Evolutionary conservation across 2,888 invertebrate species (phyloP), one percentile per base, ranked within the genome.

Genomic region (Furcula furcula): DNA sequence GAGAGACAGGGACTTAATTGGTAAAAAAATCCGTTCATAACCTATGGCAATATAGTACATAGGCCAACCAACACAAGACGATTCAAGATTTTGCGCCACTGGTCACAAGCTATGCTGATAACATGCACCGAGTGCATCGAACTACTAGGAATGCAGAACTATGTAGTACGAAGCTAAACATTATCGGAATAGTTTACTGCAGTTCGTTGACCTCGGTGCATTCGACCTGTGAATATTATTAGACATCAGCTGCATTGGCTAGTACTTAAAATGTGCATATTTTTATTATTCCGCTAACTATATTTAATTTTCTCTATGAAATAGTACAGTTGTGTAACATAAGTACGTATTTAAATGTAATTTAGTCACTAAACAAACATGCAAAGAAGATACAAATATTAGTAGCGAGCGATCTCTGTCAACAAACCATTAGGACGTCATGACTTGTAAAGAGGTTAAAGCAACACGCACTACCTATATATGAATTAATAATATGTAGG

Each of bases 181-280:
- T 48, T 59, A 61, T 56, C 61, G 54, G 45, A 33, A 46, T 52
- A 46, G 3, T 13, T 46, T 49, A 54, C 32, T 34, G 46, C 32
- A 32, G 78, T 65, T 62, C 74, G 47, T 74, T 79, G 65, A 78
- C 65, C 79, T 46, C 66, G 47, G 31, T 62, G 65, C 71, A 65
- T 57, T 46, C 58, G 70, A 59, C 73, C 73, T 41, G 61, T 34
- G 66, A 72, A 74, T 72, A 76, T 68, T 62, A 55, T 46, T 49
- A 55, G 45, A 43, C 55, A 55, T 41, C 46, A 42, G 42, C 29
- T 39, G 42, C 47, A 49, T 47, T 46, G 38, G 47, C 49, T 55
- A n/a, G n/a, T n/a, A 56, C 48, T 64, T 51, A 55, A 46, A 40
- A 51, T 46, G 39, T 27, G 39, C 30, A 30, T 40, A 16, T 32